Conservation (phyloP, 92 coral and sea anemone species). For the Montipora capitata region DNA sequence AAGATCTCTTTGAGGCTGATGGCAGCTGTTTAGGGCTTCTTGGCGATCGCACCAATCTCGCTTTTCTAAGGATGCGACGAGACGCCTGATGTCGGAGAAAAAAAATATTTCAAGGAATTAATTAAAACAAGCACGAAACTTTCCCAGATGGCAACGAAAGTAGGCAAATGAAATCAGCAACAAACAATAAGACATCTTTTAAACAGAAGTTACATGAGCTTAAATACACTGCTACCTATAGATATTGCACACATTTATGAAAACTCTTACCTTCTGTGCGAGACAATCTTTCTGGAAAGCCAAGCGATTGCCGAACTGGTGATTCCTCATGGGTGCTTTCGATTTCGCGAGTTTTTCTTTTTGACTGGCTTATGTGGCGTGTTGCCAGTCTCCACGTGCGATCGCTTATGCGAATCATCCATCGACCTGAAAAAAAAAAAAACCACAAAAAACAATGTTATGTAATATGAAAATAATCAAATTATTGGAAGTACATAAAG, state of each 20-base stretch:
- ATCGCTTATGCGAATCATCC: no score
- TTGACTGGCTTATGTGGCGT: no score
- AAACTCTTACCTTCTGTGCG: conserved; percentile 13
- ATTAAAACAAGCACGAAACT: background rate
- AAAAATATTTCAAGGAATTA: background rate
- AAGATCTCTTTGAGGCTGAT: background rate
- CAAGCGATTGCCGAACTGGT: background rate
- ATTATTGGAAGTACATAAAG: no score
- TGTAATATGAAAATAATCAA: no score
- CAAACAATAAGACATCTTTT: background rate
- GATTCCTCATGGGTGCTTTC: background rate
- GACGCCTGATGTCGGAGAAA: background rate
- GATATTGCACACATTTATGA: background rate
- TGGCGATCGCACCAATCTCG: background rate
- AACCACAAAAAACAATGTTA: no score
- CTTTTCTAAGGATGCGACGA: conserved; percentile 5
- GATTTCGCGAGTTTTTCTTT: no score
- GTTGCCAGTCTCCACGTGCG: no score
- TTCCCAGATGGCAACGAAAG: background rate
- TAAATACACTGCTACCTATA: no score
- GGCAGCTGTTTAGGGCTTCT: conserved; percentile 11
- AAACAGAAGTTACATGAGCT: background rate
- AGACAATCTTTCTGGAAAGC: background rate
- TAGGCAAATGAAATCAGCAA: background rate
- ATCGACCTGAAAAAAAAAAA: no score